Evolutionary conservation across 2,888 invertebrate genomes (phyloP), one percentile per base, ranked within the genome.

Genomic region (Eupithecia insigniata): DNA sequence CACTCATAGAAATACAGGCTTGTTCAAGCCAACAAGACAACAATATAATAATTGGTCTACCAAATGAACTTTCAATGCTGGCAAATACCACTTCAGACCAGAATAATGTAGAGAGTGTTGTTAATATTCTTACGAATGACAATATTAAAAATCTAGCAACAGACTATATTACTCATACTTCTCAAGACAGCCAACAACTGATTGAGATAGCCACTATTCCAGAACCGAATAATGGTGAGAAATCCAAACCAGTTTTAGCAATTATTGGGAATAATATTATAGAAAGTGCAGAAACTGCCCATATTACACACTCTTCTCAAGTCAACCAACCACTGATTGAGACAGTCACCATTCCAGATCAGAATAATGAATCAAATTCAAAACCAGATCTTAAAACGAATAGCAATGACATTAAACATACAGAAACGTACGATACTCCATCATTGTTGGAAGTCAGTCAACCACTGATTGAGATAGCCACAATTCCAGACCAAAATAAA

Each of bases 1-100:
- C 71, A 28, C 67, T 70, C 26, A 69, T 74, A 60, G 74, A 65
- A 67, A 71, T 74, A 67, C 69, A 69, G 28, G 60, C 64, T 22
- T 18, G 22, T 55, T 12, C 14, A 58, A 43, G 14, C 46, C 55
- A 69, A 55, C 28, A 66, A 3, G 39, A 62, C 30, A 30, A 60
- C 60, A 60, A 18, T 18, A 71, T 8, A 43, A 26, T 1, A 67
- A 22, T 34, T 36, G 60, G n/a, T 64, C n/a, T 16, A n/a, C 6
- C 26, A 62, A 58, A 60, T 34, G 2, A 12, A 34, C 10, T 16
- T 64, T 18, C 71, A 43, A 65, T 32, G 18, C 66, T 32, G 5
- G 12, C 65, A 66, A 66, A 12, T 51, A 66, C 28, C 14, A 1
- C 30, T 14, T 14, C 66, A 66, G 46, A 66, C 30, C n/a, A 26